These are phyloP conservation scores for Anthophora plumipes DNA, from an alignment of 2,888 invertebrate genomes.

Conservation along the genomic window DNA sequence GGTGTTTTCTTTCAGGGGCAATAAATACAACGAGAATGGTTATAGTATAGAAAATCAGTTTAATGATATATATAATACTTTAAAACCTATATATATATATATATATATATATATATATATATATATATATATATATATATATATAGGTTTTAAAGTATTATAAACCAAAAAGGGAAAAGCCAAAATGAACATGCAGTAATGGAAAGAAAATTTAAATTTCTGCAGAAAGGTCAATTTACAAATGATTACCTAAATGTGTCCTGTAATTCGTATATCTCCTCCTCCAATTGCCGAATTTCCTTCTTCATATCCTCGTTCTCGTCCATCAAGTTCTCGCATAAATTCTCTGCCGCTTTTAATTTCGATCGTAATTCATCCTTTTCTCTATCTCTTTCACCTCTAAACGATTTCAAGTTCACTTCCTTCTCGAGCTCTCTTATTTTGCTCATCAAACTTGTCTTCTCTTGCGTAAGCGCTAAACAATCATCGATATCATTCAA, in stretches of 20 bases:
- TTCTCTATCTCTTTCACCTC: conserved; percentile 78
- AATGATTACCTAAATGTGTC: conserved; percentile 92
- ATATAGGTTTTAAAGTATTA: conserved; percentile 6
- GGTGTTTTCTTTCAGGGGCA: background rate
- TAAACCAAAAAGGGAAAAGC: conserved; percentile 18
- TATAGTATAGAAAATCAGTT: background rate
- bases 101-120: no score
- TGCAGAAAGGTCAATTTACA: conserved; percentile 1
- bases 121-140: no score
- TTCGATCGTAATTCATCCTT: conserved; percentile 91
- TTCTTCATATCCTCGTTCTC: conserved; percentile 98
- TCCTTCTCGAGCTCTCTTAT: conserved; percentile 81
- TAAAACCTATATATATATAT: no score
- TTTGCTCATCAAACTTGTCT: conserved; percentile 86
- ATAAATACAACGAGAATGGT: background rate
- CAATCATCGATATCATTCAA: conserved; percentile 7
- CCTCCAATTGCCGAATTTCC: conserved; percentile 96
- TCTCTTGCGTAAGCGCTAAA: conserved; percentile 79
- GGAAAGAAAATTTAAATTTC: background rate
- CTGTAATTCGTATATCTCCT: conserved; percentile 99
- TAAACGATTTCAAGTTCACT: conserved; percentile 72
- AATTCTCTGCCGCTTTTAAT: conserved; percentile 94
- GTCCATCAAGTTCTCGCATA: conserved; percentile 97
- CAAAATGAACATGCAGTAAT: conserved; percentile 36
- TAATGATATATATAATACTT: background rate